These are phyloP conservation scores for Drosophila tropicalis DNA, from an alignment of 1,140 invertebrate genomes.

Conservation along the genomic window DNA sequence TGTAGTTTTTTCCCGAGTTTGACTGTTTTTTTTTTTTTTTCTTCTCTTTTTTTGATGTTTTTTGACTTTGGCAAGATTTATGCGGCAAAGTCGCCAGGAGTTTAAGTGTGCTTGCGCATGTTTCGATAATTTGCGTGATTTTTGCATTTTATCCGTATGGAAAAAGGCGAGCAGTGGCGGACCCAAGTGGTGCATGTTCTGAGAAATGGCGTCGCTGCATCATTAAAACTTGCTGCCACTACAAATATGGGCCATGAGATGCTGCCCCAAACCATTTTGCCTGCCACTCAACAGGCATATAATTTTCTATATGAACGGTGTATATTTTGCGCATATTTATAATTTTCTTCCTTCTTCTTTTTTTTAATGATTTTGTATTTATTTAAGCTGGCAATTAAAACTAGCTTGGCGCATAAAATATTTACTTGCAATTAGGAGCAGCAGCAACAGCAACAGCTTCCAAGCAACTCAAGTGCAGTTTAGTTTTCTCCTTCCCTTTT, in stretches of 20 bases:
- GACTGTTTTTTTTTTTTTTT: too few relatives aligned
- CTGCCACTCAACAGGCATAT: conserved; percentile 20
- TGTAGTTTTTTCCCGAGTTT: conserved; percentile 21
- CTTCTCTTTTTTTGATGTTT: conserved; percentile 24
- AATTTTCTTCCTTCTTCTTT: conserved; percentile 18
- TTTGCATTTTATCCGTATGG: conserved; percentile 66
- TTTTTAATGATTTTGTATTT: conserved; percentile 77
- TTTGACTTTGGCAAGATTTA: conserved; percentile 73
- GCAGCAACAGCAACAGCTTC: conserved; percentile 28
- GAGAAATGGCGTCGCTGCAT: conserved; percentile 51
- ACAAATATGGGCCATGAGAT: conserved; percentile 62
- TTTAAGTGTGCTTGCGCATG: conserved; percentile 75
- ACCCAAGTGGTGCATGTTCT: conserved; percentile 1
- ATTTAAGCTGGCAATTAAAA: conserved; percentile 79
- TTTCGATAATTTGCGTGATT: conserved; percentile 82
- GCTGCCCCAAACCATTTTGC: background rate
- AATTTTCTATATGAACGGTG: conserved; percentile 47
- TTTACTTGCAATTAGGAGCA: conserved; percentile 78
- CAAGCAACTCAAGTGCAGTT: conserved; percentile 68
- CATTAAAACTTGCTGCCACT: conserved; percentile 78
- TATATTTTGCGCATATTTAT: conserved; percentile 21
- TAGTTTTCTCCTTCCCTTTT: conserved; percentile 24
- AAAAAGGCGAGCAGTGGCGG: conserved; percentile 40
- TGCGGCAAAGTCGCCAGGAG: conserved; percentile 69
- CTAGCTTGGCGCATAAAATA: conserved; percentile 72